A percentile compares a stretch with the other conserved stretches of the same genome.
Evolutionary conservation across 1,140 invertebrate genomes (phyloP).

Genomic region (Penaeus vannamei): DNA sequence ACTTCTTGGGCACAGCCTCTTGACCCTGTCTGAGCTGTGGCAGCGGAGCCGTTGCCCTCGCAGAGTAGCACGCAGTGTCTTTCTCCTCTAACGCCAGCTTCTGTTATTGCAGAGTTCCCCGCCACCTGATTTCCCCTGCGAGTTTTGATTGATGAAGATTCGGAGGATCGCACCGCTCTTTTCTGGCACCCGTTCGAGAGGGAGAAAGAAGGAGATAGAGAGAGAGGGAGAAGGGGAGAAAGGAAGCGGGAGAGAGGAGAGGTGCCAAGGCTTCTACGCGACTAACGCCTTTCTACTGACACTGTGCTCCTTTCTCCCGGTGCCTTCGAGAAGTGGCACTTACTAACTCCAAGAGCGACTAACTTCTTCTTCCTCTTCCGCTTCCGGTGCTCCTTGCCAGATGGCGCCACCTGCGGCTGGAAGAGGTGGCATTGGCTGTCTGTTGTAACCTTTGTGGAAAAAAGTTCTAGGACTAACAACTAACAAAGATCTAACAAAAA

Average conservation of each 20-base stretch:
- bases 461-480: no score
- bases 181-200: not conserved
- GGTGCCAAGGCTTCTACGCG: not conserved
- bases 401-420: no score
- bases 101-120: constrained; percentile 52
- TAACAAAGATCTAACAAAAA: no score
- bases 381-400: no score
- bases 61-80: not conserved
- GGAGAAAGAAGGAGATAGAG: not conserved
- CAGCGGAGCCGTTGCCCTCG: no score
- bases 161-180: not conserved
- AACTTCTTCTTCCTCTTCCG: no score
- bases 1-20: not conserved
- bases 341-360: no score
- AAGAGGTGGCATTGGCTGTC: no score
- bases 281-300: no score
- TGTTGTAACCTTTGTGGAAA: no score
- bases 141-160: constrained; percentile 47
- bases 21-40: not conserved
- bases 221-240: not conserved
- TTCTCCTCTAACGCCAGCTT: constrained; percentile 37
- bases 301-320: no score
- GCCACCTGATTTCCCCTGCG: constrained; percentile 54
- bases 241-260: constrained; percentile 1
- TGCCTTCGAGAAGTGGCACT: no score